Evolutionary conservation across 1,140 invertebrate species (phyloP), one percentile per base, ranked within the genome.

Genomic region (Anoplophora glabripennis): DNA sequence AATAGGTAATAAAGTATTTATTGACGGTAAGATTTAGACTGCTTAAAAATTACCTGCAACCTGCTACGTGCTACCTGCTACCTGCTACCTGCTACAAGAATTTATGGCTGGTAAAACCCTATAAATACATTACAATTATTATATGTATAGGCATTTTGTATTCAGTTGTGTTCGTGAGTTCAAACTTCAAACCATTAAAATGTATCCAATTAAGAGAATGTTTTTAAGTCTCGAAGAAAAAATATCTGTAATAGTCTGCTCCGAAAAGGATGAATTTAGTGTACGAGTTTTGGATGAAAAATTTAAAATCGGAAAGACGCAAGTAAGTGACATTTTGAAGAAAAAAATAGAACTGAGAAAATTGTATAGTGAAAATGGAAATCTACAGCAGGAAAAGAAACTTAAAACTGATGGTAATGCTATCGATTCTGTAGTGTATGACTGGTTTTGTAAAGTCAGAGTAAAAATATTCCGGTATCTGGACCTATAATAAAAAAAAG

Each of bases 401-500:
- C 33, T 56, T 49, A 28, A 41, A 17, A 48, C 49, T 14, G 34
- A 12, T 11, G 2, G 21, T 21, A 12, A 12, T 28, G 53, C 44
- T 51, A 4, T 56, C 11, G 44, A 61, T 48, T n/a, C 47, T 56
- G 11, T 55, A 9, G 2, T 47, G 9, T 61, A 40, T 37, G 33
- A 45, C 5, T 61, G 59, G 52, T 61, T 61, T 56, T 47, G 36
- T 17, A 41, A 48, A 18, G 35, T 37, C 10, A 47, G 53, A 40
- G 12, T 33, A 36, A 46, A 35, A 42, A 33, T 35, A 56, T 61
- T 12, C 45, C 59, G 28, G 35, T 61, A n/a, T 56, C 59, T 28
- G 52, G 52, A 28, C 36, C 52, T 4, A 8, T 56, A 11, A 28
- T 55, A 10, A 18, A 47, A 17, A 56, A 61, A 55, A 33, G 59